Evolutionary conservation across 2,888 invertebrate species (phyloP).

Genomic region (Apeira syringaria): DNA sequence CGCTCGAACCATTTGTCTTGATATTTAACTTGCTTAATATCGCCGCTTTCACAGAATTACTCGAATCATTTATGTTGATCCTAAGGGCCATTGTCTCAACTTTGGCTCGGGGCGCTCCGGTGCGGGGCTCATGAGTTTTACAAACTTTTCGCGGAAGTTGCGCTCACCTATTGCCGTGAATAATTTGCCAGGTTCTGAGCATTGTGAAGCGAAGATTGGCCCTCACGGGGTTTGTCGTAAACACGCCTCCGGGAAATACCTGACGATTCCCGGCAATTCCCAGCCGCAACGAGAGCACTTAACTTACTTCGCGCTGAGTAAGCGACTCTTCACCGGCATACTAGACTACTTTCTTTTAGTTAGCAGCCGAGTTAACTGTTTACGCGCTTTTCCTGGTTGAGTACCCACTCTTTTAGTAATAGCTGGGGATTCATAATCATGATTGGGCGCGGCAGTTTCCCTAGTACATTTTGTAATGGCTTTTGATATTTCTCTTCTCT

Average conservation of each 20-base stretch:
- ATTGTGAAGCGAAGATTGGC: slow-evolving; percentile 53
- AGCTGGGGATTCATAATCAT: slow-evolving; percentile 34
- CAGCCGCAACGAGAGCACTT: slow-evolving; percentile 38
- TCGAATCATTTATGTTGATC: slow-evolving; percentile 26
- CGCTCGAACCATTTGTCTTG: slow-evolving; percentile 22
- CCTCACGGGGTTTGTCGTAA: slow-evolving; percentile 54
- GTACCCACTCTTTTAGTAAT: slow-evolving; percentile 32
- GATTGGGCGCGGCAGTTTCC: slow-evolving; percentile 26
- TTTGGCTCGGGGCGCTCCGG: slow-evolving; percentile 26
- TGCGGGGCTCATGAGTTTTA: slow-evolving; percentile 18
- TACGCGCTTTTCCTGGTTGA: slow-evolving; percentile 39
- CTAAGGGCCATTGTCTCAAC: slow-evolving; percentile 36
- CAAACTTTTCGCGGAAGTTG: slow-evolving; percentile 40
- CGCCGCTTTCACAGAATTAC: slow-evolving; percentile 22
- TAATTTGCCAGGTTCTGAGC: slow-evolving; percentile 47
- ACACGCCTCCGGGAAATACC: slow-evolving; percentile 69
- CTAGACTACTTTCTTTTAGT: slow-evolving; percentile 47
- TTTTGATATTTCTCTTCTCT: slow-evolving; percentile 14
- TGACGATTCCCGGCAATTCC: slow-evolving; percentile 35
- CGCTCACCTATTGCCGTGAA: slow-evolving; percentile 48
- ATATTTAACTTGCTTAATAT: slow-evolving; percentile 26
- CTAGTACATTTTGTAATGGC: slow-evolving; percentile 19
- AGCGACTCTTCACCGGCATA: slow-evolving; percentile 45
- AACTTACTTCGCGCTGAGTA: slow-evolving; percentile 49
- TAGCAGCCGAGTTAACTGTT: slow-evolving; percentile 42